Evolutionary conservation across 1,140 invertebrate species (phyloP).

Genomic region (Drosophila subpulchrella): DNA sequence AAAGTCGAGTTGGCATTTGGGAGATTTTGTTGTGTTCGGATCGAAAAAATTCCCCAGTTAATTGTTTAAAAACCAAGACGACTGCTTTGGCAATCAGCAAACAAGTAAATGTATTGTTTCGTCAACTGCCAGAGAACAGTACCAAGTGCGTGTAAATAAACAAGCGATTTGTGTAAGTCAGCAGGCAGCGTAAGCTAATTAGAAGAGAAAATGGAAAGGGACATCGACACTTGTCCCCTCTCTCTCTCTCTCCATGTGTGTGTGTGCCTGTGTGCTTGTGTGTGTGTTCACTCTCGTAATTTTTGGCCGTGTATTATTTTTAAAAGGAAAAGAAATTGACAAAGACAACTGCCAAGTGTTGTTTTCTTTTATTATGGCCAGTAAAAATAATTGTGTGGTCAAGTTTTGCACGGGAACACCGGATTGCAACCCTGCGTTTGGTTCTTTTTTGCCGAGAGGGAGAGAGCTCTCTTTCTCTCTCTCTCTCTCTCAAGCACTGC

Average conservation of each 20-base stretch:
- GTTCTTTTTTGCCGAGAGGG: slow-evolving; percentile 11
- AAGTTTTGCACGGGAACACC: slow-evolving; percentile 23
- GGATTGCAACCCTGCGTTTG: slow-evolving; percentile 51
- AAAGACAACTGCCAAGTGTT: slow-evolving; percentile 43
- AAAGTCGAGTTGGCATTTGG: slow-evolving; percentile 78
- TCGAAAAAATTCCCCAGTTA: slow-evolving; percentile 58
- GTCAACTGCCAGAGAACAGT: slow-evolving; percentile 34
- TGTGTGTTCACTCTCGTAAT: slow-evolving; percentile 15
- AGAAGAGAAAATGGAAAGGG: slow-evolving; percentile 40
- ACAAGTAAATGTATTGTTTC: slow-evolving; percentile 66
- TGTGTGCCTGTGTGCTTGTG: slow-evolving; percentile 2
- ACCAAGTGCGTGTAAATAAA: slow-evolving; percentile 48
- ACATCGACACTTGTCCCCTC: slow-evolving; percentile 16
- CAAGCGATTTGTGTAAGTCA: slow-evolving; percentile 52
- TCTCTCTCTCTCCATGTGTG: slow-evolving; percentile 1
- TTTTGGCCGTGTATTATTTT: slow-evolving; percentile 33
- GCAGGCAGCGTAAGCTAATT: slow-evolving; percentile 15
- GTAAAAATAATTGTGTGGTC: slow-evolving; percentile 30
- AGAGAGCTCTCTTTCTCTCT: not conserved
- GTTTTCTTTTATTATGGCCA: slow-evolving; percentile 18
- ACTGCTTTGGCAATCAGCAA: slow-evolving; percentile 35
- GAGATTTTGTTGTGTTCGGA: slow-evolving; percentile 41
- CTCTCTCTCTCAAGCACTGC: slow-evolving; percentile 44
- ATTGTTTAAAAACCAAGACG: slow-evolving; percentile 49
- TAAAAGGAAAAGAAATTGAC: slow-evolving; percentile 49